These are phyloP conservation scores for Elysia crispata DNA, from an alignment of 2,888 invertebrate species.

Conservation along the genomic window DNA sequence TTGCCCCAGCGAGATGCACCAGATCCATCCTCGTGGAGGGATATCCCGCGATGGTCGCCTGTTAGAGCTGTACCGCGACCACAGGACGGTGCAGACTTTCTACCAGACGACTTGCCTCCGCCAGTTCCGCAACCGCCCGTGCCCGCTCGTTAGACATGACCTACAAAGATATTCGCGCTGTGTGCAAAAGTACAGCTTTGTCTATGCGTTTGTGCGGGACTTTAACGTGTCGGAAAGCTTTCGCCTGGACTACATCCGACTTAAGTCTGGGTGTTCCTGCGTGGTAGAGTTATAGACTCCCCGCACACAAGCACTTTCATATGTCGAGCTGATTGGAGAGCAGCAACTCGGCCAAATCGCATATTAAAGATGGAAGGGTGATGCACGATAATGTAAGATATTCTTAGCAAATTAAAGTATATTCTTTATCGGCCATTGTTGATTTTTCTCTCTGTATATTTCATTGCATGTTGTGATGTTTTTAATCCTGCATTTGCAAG, in stretches of 20 bases:
- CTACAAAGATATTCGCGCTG: constrained; percentile 85
- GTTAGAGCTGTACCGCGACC: constrained; percentile 86
- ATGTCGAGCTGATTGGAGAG: neutral
- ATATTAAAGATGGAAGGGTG: neutral
- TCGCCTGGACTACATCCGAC: constrained; percentile 89
- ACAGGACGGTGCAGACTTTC: constrained; percentile 80
- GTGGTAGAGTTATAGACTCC: constrained; percentile 80
- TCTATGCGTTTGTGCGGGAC: constrained; percentile 89
- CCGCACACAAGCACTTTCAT: too few species aligned
- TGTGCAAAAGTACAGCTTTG: constrained; percentile 89
- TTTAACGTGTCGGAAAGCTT: constrained; percentile 81
- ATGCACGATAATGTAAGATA: neutral
- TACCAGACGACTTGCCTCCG: constrained; percentile 88
- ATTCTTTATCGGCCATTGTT: too few species aligned
- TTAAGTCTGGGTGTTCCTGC: constrained; percentile 91
- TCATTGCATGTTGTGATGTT: too few species aligned
- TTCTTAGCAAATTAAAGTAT: too few species aligned
- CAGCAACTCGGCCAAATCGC: neutral
- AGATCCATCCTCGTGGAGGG: constrained; percentile 88
- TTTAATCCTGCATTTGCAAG: too few species aligned
- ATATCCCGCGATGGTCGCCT: constrained; percentile 82
- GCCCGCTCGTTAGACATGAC: constrained; percentile 86
- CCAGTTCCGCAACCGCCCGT: constrained; percentile 85
- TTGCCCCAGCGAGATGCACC: constrained; percentile 88
- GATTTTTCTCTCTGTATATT: too few species aligned